phyloP scores from a whole-genome alignment of 2,113 vertebrate species.

The Peromyscus polionotus region DNA sequence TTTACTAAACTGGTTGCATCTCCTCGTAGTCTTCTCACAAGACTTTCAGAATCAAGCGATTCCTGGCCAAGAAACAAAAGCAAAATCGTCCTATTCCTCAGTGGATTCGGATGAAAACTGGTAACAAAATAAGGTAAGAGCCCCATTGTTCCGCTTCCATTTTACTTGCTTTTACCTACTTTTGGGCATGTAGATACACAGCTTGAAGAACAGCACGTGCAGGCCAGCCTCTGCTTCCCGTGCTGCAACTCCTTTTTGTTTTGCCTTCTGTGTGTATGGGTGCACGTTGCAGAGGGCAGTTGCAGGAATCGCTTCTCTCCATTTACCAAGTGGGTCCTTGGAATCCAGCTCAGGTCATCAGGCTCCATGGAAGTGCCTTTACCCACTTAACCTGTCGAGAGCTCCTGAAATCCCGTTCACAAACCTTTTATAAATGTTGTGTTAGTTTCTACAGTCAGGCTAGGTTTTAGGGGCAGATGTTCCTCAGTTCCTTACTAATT shows the following conservation, averaged over 20 bases:
- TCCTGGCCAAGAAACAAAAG: conserved; percentile 99
- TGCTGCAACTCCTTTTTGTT: background rate
- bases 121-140: conserved; percentile 97
- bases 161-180: background rate
- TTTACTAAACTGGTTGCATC: conserved; percentile 50
- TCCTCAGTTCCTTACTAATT: background rate
- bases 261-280: background rate
- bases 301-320: background rate
- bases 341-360: background rate
- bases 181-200: background rate
- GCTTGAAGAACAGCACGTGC: background rate
- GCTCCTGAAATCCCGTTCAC: background rate
- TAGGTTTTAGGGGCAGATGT: background rate
- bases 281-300: no score
- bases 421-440: background rate
- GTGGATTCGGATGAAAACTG: conserved; percentile 99
- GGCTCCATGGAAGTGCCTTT: background rate
- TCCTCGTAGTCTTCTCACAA: conserved; percentile 95
- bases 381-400: background rate
- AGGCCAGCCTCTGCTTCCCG: background rate
- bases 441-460: background rate
- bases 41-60: conserved; percentile 98
- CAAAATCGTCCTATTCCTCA: conserved; percentile 98
- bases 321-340: background rate
- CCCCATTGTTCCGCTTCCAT: accelerated